These are phyloP conservation scores for Argyrosomus regius DNA, from an alignment of 2,797 vertebrate species.

Conservation along the genomic window DNA sequence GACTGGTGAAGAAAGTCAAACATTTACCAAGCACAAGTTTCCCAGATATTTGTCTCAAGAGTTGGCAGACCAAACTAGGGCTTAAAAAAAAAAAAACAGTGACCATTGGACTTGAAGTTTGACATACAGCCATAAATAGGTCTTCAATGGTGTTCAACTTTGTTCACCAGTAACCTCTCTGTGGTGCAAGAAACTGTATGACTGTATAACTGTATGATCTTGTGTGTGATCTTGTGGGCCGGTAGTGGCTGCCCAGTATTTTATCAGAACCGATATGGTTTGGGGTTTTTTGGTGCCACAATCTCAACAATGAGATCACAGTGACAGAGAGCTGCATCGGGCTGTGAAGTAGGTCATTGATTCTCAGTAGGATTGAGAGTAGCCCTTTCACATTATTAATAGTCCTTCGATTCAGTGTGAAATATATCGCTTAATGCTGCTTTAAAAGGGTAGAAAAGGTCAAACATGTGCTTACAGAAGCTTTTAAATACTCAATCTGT, in stretches of 20 bases:
- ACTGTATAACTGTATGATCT: neutral
- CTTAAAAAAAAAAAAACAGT: conserved; percentile 29
- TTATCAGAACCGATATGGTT: conserved; percentile 6
- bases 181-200: neutral
- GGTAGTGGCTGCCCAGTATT: neutral
- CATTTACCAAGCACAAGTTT: conserved; percentile 54
- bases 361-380: conserved; percentile 15
- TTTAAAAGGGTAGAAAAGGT: neutral
- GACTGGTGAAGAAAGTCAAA: conserved; percentile 58
- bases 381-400: conserved; percentile 31
- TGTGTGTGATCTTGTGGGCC: conserved; percentile 5
- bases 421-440: neutral
- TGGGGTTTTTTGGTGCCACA: neutral
- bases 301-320: conserved; percentile 7
- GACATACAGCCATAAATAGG: conserved; percentile 29
- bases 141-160: neutral
- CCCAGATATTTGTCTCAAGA: conserved; percentile 21
- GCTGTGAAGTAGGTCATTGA: conserved; percentile 20
- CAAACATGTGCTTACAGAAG: neutral
- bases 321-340: conserved; percentile 3
- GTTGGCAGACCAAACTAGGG: conserved; percentile 9
- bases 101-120: conserved; percentile 52
- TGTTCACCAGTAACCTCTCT: neutral
- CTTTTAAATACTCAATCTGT: neutral
- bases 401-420: neutral